Evolutionary conservation across 2,888 invertebrate species (phyloP), one percentile per base, ranked within the genome.

Genomic region (Zaprionus obscuricornis): DNA sequence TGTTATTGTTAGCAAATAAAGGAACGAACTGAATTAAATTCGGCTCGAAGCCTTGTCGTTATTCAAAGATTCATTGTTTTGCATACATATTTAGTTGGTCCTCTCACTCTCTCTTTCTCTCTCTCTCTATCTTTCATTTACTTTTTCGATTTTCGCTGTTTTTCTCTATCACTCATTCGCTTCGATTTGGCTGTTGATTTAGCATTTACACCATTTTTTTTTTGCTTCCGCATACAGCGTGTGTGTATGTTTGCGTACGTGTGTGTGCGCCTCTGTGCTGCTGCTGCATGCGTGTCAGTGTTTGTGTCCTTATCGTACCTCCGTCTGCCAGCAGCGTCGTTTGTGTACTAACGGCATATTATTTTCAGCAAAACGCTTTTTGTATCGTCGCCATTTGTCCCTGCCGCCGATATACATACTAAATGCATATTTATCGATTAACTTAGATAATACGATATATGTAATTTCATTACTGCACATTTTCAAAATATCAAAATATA

Each of bases 341-440:
- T 73, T 73, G 46, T 73, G 67, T 73, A 69, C 69, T 73, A 65
- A 68, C 42, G 37, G 51, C 34, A 33, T 18, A 8, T 40, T 40
- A 52, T 26, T 18, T 18, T 7, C 16, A 10, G 26, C n/a, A 3
- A 11, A 22, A 14, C 22, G 46, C 16, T n/a, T n/a, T n/a, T n/a
- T n/a, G n/a, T n/a, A n/a, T n/a, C 18, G 29, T 26, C 7, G 33
- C 20, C 29, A 31, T 18, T 11, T 37, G 4, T 33, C 8, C 27
- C 43, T 8, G 29, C 37, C 63, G 29, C 26, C 13, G 33, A 39
- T 20, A 17, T 2, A 6, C 39, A 18, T 8, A n/a, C n/a, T n/a
- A n/a, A n/a, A 37, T 6, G 14, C 13, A 18, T 17, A 8, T 6
- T 2, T 29, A 49, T 65, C 71, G 71, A 66, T 64, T 37, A 18